phyloP scores from a whole-genome alignment of 2,888 invertebrate genomes.

The Ennomos quercinarius region DNA sequence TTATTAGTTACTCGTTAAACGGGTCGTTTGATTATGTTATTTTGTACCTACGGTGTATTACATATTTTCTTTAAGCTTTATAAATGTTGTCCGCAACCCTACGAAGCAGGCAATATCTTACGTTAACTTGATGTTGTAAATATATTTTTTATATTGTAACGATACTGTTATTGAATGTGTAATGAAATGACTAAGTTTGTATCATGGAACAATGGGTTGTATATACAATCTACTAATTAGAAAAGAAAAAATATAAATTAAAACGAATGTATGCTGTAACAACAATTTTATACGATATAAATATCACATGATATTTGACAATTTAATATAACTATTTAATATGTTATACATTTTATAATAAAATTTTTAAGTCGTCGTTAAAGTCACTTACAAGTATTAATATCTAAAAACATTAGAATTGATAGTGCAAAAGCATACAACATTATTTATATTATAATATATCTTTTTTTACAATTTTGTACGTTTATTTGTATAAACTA shows the following conservation, averaged over 20 bases:
- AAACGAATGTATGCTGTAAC: conserved; percentile 18
- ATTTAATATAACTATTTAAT: conserved; percentile 1
- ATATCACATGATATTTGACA: conserved; percentile 30
- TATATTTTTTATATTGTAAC: no score
- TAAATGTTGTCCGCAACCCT: no score
- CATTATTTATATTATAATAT: conserved; percentile 20
- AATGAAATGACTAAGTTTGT: no score
- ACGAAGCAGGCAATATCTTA: no score
- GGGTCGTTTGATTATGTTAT: no score
- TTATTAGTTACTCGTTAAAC: no score
- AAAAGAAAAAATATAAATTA: not conserved
- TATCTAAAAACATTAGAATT: conserved; percentile 8
- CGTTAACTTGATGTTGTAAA: no score
- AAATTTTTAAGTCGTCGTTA: conserved; percentile 20
- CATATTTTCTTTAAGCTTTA: no score
- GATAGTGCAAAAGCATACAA: conserved; percentile 23
- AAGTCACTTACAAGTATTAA: conserved; percentile 8
- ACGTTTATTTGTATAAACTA: conserved; percentile 28
- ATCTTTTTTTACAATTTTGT: conserved; percentile 34
- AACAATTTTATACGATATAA: conserved; percentile 23
- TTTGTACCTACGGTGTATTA: no score
- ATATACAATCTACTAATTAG: not conserved
- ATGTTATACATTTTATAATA: conserved; percentile 20
- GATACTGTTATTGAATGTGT: no score
- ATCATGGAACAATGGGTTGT: no score